A percentile compares a stretch with the other conserved stretches of the same genome.
phyloP scores from a whole-genome alignment of 2,797 vertebrate genomes.

The Schizopygopsis pylzovi region DNA sequence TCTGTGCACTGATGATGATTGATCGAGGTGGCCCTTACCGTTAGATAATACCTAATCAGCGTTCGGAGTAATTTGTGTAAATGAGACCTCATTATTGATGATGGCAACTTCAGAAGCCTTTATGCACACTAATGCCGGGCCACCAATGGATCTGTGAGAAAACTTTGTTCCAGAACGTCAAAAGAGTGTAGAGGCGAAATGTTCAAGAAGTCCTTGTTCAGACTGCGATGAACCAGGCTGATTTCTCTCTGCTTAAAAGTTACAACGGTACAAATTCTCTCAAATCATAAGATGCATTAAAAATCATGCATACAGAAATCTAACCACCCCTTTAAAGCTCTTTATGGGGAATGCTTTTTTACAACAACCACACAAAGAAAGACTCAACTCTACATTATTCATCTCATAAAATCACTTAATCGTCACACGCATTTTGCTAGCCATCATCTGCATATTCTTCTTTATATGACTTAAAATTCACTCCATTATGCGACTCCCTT shows the following conservation, averaged over 20 bases:
- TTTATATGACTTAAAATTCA: conserved; percentile 68
- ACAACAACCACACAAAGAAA: conserved; percentile 60
- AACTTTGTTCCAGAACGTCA: conserved; percentile 77
- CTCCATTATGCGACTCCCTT: conserved; percentile 66
- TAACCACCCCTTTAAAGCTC: background rate
- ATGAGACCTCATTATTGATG: conserved; percentile 96
- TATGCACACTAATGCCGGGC: conserved; percentile 75
- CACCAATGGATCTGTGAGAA: conserved; percentile 78
- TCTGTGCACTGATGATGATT: conserved; percentile 89
- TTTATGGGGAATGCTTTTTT: background rate
- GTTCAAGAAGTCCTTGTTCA: conserved; percentile 52
- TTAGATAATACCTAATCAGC: conserved; percentile 97
- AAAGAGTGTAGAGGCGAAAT: conserved; percentile 69
- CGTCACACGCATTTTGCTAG: conserved; percentile 53
- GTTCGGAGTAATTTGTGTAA: conserved; percentile 94
- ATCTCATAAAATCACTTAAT: conserved; percentile 63
- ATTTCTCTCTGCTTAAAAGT: background rate
- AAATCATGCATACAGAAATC: background rate
- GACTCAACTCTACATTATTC: conserved; percentile 65
- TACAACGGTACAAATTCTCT: background rate
- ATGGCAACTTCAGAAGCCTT: conserved; percentile 84
- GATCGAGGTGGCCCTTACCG: conserved; percentile 90
- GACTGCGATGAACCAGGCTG: conserved; percentile 62
- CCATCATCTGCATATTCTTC: conserved; percentile 66
- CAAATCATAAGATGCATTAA: background rate